phyloP scores from a whole-genome alignment of 2,888 invertebrate genomes.

The Tetanocera ferruginea region DNA sequence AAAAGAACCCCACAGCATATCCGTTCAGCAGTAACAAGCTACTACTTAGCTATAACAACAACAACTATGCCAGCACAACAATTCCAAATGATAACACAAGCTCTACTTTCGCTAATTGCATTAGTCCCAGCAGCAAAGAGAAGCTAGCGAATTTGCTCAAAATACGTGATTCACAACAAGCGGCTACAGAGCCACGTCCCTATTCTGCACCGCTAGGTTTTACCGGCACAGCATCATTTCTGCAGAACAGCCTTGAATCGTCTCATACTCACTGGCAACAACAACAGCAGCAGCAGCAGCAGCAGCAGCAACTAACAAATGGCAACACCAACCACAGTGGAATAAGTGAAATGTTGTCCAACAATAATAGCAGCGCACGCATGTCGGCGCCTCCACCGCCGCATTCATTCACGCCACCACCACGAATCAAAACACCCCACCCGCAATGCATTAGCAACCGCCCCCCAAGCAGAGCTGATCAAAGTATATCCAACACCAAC shows the following conservation, averaged over 20 bases:
- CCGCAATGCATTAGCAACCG: conserved; percentile 31
- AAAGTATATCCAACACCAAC: conserved; percentile 14
- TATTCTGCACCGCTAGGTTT: conserved; percentile 47
- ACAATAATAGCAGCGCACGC: conserved; percentile 7
- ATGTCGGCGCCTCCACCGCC: conserved; percentile 41
- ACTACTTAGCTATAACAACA: conserved; percentile 22
- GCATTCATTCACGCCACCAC: conserved; percentile 45
- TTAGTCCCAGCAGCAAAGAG: conserved; percentile 59
- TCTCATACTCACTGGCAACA: conserved; percentile 31
- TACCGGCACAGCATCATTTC: conserved; percentile 47
- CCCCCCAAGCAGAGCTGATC: conserved; percentile 30
- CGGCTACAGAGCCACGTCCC: conserved; percentile 45
- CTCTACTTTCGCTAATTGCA: conserved; percentile 29
- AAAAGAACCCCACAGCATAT: conserved; percentile 28
- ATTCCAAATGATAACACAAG: conserved; percentile 24
- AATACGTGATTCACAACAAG: conserved; percentile 55
- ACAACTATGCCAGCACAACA: neutral
- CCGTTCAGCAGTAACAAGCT: neutral
- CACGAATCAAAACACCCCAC: conserved; percentile 48
- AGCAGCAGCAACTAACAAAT: neutral
- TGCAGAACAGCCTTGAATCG: conserved; percentile 32
- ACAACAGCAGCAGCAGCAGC: conserved; percentile 45
- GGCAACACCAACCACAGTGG: neutral
- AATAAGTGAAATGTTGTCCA: neutral
- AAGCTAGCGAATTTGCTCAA: conserved; percentile 56